phyloP scores from a whole-genome alignment of 1,140 invertebrate species.

The Drosophila parvula region DNA sequence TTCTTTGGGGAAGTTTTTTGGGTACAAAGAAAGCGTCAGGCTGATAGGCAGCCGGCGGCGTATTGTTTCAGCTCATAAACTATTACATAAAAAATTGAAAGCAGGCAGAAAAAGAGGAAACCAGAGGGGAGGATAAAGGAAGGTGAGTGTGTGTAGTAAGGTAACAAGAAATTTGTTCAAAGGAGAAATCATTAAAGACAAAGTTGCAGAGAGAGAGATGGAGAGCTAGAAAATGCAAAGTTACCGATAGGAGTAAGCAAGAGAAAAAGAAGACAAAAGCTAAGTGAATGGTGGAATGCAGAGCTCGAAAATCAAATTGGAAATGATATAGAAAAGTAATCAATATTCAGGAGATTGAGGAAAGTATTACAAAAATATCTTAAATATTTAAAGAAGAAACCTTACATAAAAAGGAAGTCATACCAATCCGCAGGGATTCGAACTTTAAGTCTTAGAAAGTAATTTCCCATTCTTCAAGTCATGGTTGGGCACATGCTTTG shows the following conservation, averaged over 20 bases:
- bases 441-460: no score
- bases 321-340: not conserved
- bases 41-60: constrained; percentile 44
- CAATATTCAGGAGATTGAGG: no score
- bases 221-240: constrained; percentile 36
- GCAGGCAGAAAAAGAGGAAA: constrained; percentile 25
- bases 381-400: not conserved
- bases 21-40: constrained; percentile 54
- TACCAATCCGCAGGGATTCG: no score
- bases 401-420: no score
- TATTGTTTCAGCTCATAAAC: constrained; percentile 67
- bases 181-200: constrained; percentile 77
- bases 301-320: not conserved
- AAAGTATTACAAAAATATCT: not conserved
- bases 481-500: not conserved
- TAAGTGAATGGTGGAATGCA: constrained; percentile 31
- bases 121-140: constrained; percentile 3
- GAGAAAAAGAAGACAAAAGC: constrained; percentile 41
- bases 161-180: constrained; percentile 73
- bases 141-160: constrained; percentile 29
- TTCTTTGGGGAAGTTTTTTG: constrained; percentile 33
- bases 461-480: not conserved
- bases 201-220: constrained; percentile 18
- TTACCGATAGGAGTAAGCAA: constrained; percentile 12
- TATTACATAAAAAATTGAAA: constrained; percentile 73